Conservation (phyloP, 2,113 vertebrate species). For the Cromileptes altivelis region DNA sequence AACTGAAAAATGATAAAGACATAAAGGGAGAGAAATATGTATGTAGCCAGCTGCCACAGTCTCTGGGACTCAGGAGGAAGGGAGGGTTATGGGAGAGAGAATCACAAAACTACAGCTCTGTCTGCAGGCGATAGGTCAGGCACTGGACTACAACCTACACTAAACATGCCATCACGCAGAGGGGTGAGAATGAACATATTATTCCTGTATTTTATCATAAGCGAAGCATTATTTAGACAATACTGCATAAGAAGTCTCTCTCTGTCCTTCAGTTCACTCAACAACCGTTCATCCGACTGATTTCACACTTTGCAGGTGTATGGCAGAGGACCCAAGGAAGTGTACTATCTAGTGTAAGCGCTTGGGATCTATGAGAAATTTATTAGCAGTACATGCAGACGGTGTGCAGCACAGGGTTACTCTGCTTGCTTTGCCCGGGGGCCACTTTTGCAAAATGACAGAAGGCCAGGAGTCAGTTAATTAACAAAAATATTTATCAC, state of each 20-base stretch:
- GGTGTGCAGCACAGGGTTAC: too few relatives aligned
- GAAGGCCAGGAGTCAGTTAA: too few relatives aligned
- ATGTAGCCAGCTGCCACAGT: conserved; percentile 55
- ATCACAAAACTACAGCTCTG: conserved; percentile 54
- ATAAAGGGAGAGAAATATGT: conserved; percentile 32
- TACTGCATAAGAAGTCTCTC: background rate
- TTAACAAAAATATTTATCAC: too few relatives aligned
- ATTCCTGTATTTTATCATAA: background rate
- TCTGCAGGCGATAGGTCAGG: conserved; percentile 66
- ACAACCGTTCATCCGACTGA: too few relatives aligned
- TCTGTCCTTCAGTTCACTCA: too few relatives aligned
- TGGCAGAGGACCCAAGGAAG: too few relatives aligned
- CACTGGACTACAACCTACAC: conserved; percentile 17
- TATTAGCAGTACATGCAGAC: too few relatives aligned
- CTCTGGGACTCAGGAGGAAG: conserved; percentile 29
- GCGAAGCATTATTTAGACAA: background rate
- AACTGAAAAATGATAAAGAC: background rate
- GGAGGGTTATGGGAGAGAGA: conserved; percentile 22
- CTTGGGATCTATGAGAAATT: too few relatives aligned
- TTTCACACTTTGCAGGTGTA: too few relatives aligned
- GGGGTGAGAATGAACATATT: background rate
- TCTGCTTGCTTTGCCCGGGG: too few relatives aligned
- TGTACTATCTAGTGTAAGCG: too few relatives aligned
- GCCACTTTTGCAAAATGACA: too few relatives aligned
- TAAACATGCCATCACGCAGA: conserved; percentile 23